Base-by-base conservation (phyloP, 2,113 vertebrate species). In the Sinocyclocheilus anshuiensis region DNA sequence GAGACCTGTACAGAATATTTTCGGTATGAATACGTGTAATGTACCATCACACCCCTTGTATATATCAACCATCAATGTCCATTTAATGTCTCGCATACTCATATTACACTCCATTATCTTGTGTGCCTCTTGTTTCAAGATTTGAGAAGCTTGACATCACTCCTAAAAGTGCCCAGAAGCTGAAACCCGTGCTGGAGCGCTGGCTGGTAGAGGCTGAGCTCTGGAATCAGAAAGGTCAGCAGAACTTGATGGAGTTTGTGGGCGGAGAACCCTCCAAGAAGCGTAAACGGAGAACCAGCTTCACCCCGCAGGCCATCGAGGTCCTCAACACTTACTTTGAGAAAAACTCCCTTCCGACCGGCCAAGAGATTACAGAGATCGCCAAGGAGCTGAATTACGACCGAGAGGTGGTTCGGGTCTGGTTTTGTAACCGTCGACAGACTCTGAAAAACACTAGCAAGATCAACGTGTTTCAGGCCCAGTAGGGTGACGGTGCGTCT, bases 361-460 rank as follows among this genome's bases (percentile, higher is more conserved):
- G 98, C 61, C 97, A 98, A 80, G 98, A 99, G 93, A 99, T 99
- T 90, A 99, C 98, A 0, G 97, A 98, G 89, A 99, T 99, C 0
- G 97, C 98, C 6, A 95, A 97, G 92, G 97, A 99, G 95, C 96
- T 99, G 75, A 98, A 98, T 94, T 98, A 99, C 15, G 98, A 99
- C 94, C 94, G 98, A 0, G 98, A 99, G 86, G 98, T 99, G 0
- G 98, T 98, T 6, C 93, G 98, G 1, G 97, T 99, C 0, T 99
- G 98, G 98, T 99, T 99, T 94, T 99, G 98, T 94, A 99, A 99
- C 91, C 95, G 97, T 85, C 95, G 98, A 76, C 98, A 99, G 95
- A 99, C 98, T 0, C 95, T 99, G 79, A 99, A 99, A 87, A 99
- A 98, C 94, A 99, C 97, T 33, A 98, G 97, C 94, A 99, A 99